These are phyloP conservation scores for Leptobrachium leishanense DNA, from an alignment of 2,113 vertebrate species.

Conservation along the genomic window DNA sequence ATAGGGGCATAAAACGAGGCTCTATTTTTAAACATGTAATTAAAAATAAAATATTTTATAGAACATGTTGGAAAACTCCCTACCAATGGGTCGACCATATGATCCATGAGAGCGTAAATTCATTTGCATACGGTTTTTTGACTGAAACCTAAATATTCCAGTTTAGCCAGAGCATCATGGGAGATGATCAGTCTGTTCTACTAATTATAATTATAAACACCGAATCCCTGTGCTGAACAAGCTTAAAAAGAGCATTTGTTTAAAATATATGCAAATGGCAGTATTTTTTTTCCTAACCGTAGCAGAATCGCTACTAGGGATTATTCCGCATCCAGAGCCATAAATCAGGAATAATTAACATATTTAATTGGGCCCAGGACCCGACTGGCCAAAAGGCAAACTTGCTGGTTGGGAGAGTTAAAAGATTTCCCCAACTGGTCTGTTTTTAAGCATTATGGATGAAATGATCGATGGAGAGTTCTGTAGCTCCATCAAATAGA, in stretches of 20 bases:
- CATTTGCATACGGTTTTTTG: neutral
- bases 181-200: neutral
- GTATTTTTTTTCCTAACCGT: too few species aligned
- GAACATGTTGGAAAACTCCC: neutral
- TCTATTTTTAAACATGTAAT: neutral
- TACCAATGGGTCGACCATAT: neutral
- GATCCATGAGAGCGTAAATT: neutral
- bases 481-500: too few species aligned
- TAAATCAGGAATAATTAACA: too few species aligned
- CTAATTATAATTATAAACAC: neutral
- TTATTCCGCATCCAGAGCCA: too few species aligned
- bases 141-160: neutral
- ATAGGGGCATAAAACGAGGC: neutral
- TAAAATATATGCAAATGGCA: neutral
- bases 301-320: too few species aligned
- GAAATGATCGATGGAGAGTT: too few species aligned
- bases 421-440: too few species aligned
- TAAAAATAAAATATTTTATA: neutral
- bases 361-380: too few species aligned
- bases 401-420: too few species aligned
- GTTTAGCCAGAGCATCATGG: neutral
- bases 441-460: too few species aligned
- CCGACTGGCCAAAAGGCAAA: too few species aligned
- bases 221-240: neutral
- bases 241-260: neutral